Conservation (phyloP, 2,113 vertebrate species). For the Phyllostomus hastatus region DNA sequence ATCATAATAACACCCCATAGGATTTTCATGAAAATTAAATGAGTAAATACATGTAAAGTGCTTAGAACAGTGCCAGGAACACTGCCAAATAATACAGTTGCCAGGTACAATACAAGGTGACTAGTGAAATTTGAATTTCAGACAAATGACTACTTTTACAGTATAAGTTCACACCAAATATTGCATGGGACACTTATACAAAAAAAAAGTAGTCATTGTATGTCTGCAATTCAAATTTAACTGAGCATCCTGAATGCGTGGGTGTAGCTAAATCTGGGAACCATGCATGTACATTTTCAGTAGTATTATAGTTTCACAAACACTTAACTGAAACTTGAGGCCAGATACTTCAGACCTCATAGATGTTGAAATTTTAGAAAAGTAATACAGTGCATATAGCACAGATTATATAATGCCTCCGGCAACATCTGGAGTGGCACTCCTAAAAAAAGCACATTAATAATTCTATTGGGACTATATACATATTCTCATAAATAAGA, state of each 20-base stretch:
- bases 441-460: constrained; percentile 12
- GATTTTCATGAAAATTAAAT: neutral
- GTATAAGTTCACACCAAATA: neutral
- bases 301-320: neutral
- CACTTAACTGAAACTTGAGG: neutral
- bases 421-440: neutral
- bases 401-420: neutral
- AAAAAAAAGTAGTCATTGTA: neutral
- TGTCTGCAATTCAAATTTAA: constrained; percentile 28
- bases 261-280: neutral
- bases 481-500: neutral
- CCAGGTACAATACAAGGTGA: neutral
- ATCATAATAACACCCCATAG: neutral
- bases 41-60: neutral
- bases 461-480: neutral
- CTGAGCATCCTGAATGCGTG: neutral
- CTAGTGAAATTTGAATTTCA: neutral
- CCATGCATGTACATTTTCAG: neutral
- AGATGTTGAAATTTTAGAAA: constrained; percentile 25
- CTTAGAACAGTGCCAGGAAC: neutral
- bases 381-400: neutral
- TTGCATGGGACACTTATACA: neutral
- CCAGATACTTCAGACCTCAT: neutral
- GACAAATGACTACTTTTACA: neutral
- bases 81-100: neutral